A percentile compares a stretch with the other conserved stretches of the same genome.
phyloP scores from a whole-genome alignment of 1,140 invertebrate species.

The Drosophila sechellia region DNA sequence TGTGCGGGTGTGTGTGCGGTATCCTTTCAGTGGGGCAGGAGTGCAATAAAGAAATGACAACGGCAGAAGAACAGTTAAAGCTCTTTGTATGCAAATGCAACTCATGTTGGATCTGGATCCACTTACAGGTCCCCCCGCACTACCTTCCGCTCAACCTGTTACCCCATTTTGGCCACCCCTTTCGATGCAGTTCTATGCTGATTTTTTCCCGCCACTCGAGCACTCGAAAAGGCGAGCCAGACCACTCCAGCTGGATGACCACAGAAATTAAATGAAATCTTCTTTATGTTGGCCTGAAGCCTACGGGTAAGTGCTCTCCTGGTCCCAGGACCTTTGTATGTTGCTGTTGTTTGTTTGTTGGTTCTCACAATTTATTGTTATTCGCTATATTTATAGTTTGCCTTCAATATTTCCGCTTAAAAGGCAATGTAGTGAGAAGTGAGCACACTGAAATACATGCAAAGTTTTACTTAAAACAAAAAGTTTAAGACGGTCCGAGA shows the following conservation, averaged over 20 bases:
- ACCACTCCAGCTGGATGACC: constrained; percentile 74
- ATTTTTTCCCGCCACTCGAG: constrained; percentile 56
- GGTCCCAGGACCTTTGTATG: constrained; percentile 27
- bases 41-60: constrained; percentile 56
- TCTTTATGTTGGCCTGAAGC: constrained; percentile 41
- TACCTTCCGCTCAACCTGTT: constrained; percentile 17
- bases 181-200: constrained; percentile 35
- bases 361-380: constrained; percentile 43
- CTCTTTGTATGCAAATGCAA: constrained; percentile 71
- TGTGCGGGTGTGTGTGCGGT: constrained; percentile 1
- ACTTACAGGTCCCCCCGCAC: constrained; percentile 55
- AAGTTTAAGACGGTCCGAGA: constrained; percentile 36
- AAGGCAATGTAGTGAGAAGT: constrained; percentile 57
- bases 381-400: constrained; percentile 46
- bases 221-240: constrained; percentile 65
- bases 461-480: constrained; percentile 62
- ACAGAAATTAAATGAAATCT: constrained; percentile 78
- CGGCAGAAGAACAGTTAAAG: constrained; percentile 58
- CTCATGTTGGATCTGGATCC: constrained; percentile 58
- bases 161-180: background rate
- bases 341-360: constrained; percentile 35
- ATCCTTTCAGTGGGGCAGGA: constrained; percentile 28
- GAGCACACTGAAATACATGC: constrained; percentile 72
- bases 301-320: constrained; percentile 48
- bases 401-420: constrained; percentile 52